Evolutionary conservation across 2,113 vertebrate genomes (phyloP).

Genomic region (Anser brachyrhynchus): DNA sequence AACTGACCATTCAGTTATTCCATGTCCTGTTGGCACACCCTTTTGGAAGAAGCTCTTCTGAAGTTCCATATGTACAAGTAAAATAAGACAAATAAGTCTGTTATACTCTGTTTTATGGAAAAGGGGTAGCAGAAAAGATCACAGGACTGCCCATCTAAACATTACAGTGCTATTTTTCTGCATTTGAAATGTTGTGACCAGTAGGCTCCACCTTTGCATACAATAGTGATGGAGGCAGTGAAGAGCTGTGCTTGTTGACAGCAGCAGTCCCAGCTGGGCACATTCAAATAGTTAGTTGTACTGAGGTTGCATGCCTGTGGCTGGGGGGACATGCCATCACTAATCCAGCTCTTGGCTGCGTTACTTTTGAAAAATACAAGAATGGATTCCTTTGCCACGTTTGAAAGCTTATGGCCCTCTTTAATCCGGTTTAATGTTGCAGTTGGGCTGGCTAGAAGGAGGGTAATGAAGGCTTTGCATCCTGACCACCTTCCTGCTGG

Average conservation of each 20-base stretch:
- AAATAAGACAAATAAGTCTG: background rate
- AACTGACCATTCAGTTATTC: background rate
- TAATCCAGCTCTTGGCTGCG: slow-evolving; percentile 52
- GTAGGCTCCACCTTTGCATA: background rate
- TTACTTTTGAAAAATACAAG: slow-evolving; percentile 52
- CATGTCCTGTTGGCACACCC: background rate
- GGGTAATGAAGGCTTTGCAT: slow-evolving; percentile 19
- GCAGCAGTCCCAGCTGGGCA: background rate
- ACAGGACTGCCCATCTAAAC: background rate
- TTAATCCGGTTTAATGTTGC: slow-evolving; percentile 22
- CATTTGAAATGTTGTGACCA: background rate
- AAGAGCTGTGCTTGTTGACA: background rate
- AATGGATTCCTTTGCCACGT: background rate
- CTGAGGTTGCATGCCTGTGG: slow-evolving; percentile 49
- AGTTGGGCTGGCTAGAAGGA: slow-evolving; percentile 16
- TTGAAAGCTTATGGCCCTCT: slow-evolving; percentile 43
- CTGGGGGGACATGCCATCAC: slow-evolving; percentile 6
- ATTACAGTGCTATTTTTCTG: background rate
- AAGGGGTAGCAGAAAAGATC: background rate
- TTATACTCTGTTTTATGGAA: background rate
- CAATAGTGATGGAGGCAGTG: background rate
- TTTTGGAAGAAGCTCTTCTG: background rate
- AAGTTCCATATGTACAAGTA: background rate
- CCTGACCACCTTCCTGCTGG: background rate
- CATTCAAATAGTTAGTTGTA: background rate